A percentile compares a stretch with the other conserved stretches of the same genome.
Evolutionary conservation across 2,888 invertebrate genomes (phyloP).

Genomic region (Sisyra terminalis): DNA sequence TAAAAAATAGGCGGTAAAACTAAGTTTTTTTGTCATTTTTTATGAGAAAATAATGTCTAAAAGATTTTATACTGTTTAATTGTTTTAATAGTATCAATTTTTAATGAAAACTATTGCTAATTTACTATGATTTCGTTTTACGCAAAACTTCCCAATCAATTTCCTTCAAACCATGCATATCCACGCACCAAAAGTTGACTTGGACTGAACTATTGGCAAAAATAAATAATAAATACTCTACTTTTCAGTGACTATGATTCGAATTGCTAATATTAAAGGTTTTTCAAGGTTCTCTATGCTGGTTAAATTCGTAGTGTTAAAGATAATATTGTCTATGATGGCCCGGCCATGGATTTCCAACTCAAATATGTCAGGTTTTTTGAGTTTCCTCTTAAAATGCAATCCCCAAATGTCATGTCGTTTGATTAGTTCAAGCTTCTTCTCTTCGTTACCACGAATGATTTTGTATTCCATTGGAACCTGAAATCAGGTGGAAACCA

Average conservation of each 20-base stretch:
- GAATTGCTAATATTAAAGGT: constrained; percentile 33
- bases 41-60: too few relatives aligned
- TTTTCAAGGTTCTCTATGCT: constrained; percentile 32
- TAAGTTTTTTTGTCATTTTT: too few relatives aligned
- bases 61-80: too few relatives aligned
- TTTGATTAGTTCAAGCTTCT: constrained; percentile 37
- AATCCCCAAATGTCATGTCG: constrained; percentile 40
- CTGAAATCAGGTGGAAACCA: constrained; percentile 19
- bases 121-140: too few relatives aligned
- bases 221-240: too few relatives aligned
- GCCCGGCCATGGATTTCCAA: constrained; percentile 36
- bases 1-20: too few relatives aligned
- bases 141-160: too few relatives aligned
- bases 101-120: too few relatives aligned
- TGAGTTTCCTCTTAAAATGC: constrained; percentile 38
- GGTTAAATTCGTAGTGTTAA: constrained; percentile 15
- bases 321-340: constrained; percentile 8
- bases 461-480: constrained; percentile 38
- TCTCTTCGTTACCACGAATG: constrained; percentile 35
- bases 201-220: constrained; percentile 7
- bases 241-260: constrained; percentile 29
- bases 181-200: too few relatives aligned
- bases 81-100: too few relatives aligned
- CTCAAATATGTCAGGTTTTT: constrained; percentile 33
- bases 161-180: too few relatives aligned